Evolutionary conservation across 2,113 vertebrate genomes (phyloP).

Genomic region (Sapayoa aenigma): DNA sequence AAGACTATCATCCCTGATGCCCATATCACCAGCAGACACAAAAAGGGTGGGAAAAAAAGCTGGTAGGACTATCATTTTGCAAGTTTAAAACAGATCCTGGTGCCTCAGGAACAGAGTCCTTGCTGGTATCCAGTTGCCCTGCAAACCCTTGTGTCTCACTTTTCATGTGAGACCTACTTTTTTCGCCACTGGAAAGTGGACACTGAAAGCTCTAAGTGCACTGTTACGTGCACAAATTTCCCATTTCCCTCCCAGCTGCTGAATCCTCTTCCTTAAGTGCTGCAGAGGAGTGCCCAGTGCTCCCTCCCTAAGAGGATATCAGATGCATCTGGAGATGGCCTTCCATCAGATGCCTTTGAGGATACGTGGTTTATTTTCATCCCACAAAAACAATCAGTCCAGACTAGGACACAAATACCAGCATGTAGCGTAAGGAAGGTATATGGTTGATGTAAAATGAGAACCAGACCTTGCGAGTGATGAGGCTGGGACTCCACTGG

Average conservation of each 20-base stretch:
- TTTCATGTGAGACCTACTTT: not conserved
- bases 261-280: not conserved
- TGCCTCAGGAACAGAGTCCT: not conserved
- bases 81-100: not conserved
- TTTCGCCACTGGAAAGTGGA: not conserved
- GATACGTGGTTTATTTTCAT: not conserved
- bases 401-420: not conserved
- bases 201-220: not conserved
- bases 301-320: not conserved
- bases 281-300: not conserved
- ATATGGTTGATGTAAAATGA: not conserved
- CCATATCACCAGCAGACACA: not conserved
- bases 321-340: not conserved
- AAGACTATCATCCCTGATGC: not conserved
- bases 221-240: not conserved
- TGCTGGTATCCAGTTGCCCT: not conserved
- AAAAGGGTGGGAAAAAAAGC: not conserved
- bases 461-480: not conserved
- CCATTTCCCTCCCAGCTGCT: not conserved
- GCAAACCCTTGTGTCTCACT: not conserved
- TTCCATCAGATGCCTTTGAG: not conserved
- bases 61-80: not conserved
- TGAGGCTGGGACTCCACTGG: not conserved
- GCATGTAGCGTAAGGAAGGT: rapidly evolving
- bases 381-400: not conserved